Percentiles rank a stretch among this genome's conserved stretches.
Conservation (phyloP, 2,797 vertebrate species). For the Chrosomus eos region DNA sequence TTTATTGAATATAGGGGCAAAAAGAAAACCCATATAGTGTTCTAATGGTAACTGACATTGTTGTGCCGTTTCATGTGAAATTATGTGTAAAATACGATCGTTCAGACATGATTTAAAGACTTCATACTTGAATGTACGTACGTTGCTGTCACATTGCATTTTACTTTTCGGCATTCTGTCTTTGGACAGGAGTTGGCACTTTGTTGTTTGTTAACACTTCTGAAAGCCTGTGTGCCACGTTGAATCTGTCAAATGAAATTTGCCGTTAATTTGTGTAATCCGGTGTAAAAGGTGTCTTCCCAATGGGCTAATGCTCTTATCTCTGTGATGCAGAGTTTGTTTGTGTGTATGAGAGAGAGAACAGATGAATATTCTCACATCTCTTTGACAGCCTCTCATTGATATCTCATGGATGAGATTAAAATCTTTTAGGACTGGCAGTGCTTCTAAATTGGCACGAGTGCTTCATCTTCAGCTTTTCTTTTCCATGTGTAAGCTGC, state of each 20-base stretch:
- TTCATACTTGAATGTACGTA: background rate
- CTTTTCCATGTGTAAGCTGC: constrained; percentile 43
- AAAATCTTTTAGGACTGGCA: constrained; percentile 43
- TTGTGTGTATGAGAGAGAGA: background rate
- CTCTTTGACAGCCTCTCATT: constrained; percentile 40
- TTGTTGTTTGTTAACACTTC: constrained; percentile 5
- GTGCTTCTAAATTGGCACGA: constrained; percentile 40
- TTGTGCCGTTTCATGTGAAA: background rate
- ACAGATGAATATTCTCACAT: constrained; percentile 23
- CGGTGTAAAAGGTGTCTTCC: constrained; percentile 44
- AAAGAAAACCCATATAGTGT: background rate
- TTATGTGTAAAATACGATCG: background rate
- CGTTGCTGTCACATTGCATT: background rate
- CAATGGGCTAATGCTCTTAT: constrained; percentile 45
- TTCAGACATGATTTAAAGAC: background rate
- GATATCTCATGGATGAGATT: constrained; percentile 52
- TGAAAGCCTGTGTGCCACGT: constrained; percentile 2
- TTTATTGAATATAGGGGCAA: background rate
- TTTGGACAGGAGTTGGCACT: constrained; percentile 16
- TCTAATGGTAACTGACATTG: background rate
- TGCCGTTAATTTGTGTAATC: constrained; percentile 42
- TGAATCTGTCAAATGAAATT: background rate
- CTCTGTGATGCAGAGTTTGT: constrained; percentile 48
- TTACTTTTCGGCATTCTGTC: background rate
- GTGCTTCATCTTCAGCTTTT: constrained; percentile 49